Percentiles rank a stretch among this genome's conserved stretches.
These are phyloP conservation scores for Aproaerema taeniolella DNA, from an alignment of 2,888 invertebrate genomes.

Conservation along the genomic window DNA sequence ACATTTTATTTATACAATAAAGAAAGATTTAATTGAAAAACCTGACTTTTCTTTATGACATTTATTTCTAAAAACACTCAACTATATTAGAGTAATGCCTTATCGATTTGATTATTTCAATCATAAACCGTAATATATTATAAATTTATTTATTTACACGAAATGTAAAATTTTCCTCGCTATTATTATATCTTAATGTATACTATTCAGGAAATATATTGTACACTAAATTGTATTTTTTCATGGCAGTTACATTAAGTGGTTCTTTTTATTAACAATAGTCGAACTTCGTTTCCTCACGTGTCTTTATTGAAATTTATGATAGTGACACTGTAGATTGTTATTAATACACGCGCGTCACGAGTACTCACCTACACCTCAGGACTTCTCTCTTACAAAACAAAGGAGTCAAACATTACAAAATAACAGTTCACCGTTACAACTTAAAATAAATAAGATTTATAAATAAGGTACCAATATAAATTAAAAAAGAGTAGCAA, in stretches of 20 bases:
- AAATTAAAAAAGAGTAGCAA: too few species aligned
- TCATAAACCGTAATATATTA: constrained; percentile 33
- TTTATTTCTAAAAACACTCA: constrained; percentile 51
- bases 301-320: too few species aligned
- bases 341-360: too few species aligned
- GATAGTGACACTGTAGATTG: too few species aligned
- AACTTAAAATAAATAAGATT: too few species aligned
- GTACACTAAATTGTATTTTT: constrained; percentile 43
- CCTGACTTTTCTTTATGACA: constrained; percentile 35
- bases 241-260: constrained; percentile 41
- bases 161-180: constrained; percentile 29
- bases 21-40: constrained; percentile 13
- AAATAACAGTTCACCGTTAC: too few species aligned
- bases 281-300: too few species aligned
- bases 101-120: constrained; percentile 28
- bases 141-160: constrained; percentile 37
- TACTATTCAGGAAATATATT: constrained; percentile 33
- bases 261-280: constrained; percentile 25
- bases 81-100: constrained; percentile 44
- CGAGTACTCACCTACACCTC: too few species aligned
- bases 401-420: too few species aligned
- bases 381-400: too few species aligned
- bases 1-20: constrained; percentile 10
- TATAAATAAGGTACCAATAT: too few species aligned
- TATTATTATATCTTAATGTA: constrained; percentile 20